A percentile compares a stretch with the other conserved stretches of the same genome.
These are phyloP conservation scores for Portevinia maculata DNA, from an alignment of 2,888 invertebrate species.

Conservation along the genomic window DNA sequence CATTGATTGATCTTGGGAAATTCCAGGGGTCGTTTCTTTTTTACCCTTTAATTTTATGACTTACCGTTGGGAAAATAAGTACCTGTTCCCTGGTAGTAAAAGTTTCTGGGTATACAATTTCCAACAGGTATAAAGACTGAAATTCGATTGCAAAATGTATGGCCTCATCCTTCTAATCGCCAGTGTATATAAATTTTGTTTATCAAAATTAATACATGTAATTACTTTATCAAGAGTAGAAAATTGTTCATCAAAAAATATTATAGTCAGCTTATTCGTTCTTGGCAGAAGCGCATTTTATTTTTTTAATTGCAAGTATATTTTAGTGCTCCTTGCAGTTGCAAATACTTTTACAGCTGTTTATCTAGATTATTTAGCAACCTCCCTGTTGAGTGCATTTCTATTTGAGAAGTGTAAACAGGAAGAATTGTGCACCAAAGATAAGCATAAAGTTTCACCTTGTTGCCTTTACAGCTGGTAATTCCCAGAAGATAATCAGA, in stretches of 20 bases:
- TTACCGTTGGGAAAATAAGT: no score
- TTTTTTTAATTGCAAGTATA: background rate
- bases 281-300: background rate
- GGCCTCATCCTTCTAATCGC: no score
- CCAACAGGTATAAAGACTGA: no score
- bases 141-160: no score
- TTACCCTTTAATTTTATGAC: no score
- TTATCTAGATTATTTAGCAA: slow-evolving; percentile 16
- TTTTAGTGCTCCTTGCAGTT: background rate
- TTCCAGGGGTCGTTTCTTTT: no score
- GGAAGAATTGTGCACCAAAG: background rate
- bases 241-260: background rate
- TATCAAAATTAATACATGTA: background rate
- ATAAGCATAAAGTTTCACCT: slow-evolving; percentile 1
- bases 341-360: background rate
- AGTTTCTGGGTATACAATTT: no score
- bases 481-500: slow-evolving; percentile 14
- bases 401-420: slow-evolving; percentile 5
- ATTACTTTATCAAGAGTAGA: background rate
- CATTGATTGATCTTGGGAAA: no score
- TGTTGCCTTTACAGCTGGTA: slow-evolving; percentile 3
- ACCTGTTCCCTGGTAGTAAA: no score
- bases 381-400: slow-evolving; percentile 4
- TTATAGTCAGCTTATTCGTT: no score
- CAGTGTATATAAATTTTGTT: background rate